Conservation (phyloP, 2,888 invertebrate species). For the Ormia ochracea region DNA sequence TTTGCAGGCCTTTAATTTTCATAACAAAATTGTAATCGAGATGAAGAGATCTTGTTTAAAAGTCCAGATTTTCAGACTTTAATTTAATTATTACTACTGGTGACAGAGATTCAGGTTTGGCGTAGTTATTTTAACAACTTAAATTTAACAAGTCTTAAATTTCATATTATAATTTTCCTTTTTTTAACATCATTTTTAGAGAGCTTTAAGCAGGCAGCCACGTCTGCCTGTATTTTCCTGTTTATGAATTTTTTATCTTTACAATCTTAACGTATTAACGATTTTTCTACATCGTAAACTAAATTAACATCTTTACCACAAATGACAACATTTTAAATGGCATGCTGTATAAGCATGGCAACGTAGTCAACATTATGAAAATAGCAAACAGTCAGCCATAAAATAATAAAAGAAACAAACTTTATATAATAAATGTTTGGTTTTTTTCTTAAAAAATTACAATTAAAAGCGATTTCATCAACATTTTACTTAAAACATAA, state of each 20-base stretch:
- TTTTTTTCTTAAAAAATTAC: too few relatives aligned
- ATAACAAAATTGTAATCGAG: neutral
- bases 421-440: too few relatives aligned
- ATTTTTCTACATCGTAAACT: constrained; percentile 47
- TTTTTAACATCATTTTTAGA: neutral
- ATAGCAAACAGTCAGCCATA: neutral
- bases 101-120: constrained; percentile 20
- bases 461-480: too few relatives aligned
- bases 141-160: constrained; percentile 27
- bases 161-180: neutral
- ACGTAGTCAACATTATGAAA: constrained; percentile 22
- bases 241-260: constrained; percentile 41
- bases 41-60: neutral
- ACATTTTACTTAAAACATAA: too few relatives aligned
- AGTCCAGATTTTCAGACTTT: constrained; percentile 13
- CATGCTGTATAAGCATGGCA: constrained; percentile 28
- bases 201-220: neutral
- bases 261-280: constrained; percentile 44
- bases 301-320: constrained; percentile 54
- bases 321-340: constrained; percentile 48
- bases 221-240: constrained; percentile 11
- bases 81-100: constrained; percentile 13
- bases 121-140: neutral
- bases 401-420: neutral
- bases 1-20: neutral